Evolutionary conservation across 2,888 invertebrate genomes (phyloP), one percentile per base, ranked within the genome.

Genomic region (Petrophora chlorosata): DNA sequence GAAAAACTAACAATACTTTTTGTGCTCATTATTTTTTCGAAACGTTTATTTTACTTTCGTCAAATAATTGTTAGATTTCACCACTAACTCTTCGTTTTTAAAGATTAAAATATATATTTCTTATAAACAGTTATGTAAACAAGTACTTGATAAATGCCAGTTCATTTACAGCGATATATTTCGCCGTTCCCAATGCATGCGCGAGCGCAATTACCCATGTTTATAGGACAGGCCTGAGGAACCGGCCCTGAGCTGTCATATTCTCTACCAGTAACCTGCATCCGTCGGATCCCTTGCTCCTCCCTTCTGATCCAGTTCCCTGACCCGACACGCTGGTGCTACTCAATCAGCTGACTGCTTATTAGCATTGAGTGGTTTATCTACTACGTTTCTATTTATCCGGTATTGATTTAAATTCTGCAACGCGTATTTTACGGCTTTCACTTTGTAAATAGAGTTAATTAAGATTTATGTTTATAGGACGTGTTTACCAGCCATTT

Each of bases 101-200:
- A 28, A 51, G 32, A 30, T 41, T 19, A 8, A 35, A 35, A 40
- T 30, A 1, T 40, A 17, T 10, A 3, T 22, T 28, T 22, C 4
- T 3, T 9, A 40, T 45, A 32, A 36, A 41, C 50, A 40, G 28
- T 30, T 4, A 15, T 15, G 23, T n/a, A n/a, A n/a, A n/a, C n/a
- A n/a, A n/a, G n/a, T 28, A 25, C 22, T 23, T 39, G 42, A 56
- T 59, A 56, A 56, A 63, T 62, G 62, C 56, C 44, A 53, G 55
- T 62, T 53, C 59, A 63, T 56, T 61, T 58, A 15, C 26, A 17
- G 35, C 29, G 39, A 64, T 68, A 65, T 70, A 71, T 71, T 65
- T 66, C 57, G 52, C 51, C 42, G 69, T 56, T 51, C 67, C 47
- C 62, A 67, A 73, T 76, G 57, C 70, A 72, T 74, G 59, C 53